phyloP scores from a whole-genome alignment of 37 sponge, comb jelly and placozoan genomes.

The Agelas oroides region DNA sequence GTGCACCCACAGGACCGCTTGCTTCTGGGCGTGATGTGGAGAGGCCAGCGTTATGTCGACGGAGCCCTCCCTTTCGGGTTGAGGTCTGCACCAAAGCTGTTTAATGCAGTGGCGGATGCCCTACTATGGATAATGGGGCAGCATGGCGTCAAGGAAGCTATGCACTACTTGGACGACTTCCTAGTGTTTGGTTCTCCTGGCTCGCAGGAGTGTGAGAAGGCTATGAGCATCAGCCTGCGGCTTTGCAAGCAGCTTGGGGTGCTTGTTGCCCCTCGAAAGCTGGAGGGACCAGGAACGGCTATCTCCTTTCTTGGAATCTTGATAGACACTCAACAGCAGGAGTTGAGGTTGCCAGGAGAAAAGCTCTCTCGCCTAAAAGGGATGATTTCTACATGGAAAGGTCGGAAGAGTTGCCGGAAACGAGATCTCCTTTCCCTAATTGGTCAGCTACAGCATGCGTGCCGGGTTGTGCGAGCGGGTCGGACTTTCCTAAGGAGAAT shows the following conservation, averaged over 20 bases:
- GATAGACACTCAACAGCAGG: not conserved
- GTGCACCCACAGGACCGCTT: slow-evolving; percentile 19
- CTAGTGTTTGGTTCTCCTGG: slow-evolving; percentile 15
- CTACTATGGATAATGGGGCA: slow-evolving; percentile 12
- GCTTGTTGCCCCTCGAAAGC: not conserved
- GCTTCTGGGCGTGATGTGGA: not conserved
- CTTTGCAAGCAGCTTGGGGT: not conserved
- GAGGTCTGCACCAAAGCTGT: not conserved
- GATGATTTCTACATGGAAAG: not conserved
- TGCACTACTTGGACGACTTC: slow-evolving; percentile 45
- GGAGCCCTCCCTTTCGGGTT: slow-evolving; percentile 1
- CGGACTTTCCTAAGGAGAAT: not conserved
- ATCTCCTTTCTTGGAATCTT: slow-evolving; percentile 5
- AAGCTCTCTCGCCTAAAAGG: not conserved
- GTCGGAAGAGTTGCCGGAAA: not conserved
- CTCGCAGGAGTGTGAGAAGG: slow-evolving; percentile 14
- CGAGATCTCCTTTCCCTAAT: slow-evolving; percentile 7
- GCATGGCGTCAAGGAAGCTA: not conserved
- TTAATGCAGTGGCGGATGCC: not conserved
- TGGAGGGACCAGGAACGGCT: not conserved
- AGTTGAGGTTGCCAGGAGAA: not conserved
- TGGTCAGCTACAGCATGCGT: not conserved
- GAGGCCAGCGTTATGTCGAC: not conserved
- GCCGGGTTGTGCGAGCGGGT: slow-evolving; percentile 3
- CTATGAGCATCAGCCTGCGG: not conserved